Evolutionary conservation across 2,113 vertebrate species (phyloP).

Genomic region (Poicephalus gulielmi): DNA sequence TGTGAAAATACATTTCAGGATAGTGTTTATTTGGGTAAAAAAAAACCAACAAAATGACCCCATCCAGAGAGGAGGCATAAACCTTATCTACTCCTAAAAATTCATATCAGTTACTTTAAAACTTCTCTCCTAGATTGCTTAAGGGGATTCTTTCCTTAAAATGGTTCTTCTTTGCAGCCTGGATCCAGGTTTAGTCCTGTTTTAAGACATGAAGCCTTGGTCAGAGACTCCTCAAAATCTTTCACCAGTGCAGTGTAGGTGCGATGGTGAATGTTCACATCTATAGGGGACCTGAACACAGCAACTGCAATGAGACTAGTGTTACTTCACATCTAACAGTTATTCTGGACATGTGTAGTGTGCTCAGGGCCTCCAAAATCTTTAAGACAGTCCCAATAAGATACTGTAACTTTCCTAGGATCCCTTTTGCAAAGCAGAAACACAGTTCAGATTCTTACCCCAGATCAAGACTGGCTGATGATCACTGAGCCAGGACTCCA

Average conservation of each 20-base stretch:
- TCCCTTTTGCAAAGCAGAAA: not conserved
- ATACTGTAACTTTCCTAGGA: not conserved
- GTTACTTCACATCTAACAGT: rapidly evolving
- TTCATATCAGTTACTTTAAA: not conserved
- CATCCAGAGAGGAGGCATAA: not conserved
- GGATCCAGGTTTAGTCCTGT: not conserved
- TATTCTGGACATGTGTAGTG: rapidly evolving
- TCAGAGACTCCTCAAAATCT: not conserved
- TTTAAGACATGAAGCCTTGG: not conserved
- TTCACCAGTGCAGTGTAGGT: not conserved
- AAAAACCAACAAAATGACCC: rapidly evolving
- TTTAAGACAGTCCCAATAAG: not conserved
- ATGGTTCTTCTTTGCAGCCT: not conserved
- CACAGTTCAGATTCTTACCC: not conserved
- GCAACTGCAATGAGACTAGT: not conserved
- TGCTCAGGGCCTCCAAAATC: not conserved
- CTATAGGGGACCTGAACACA: not conserved
- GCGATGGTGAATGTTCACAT: rapidly evolving
- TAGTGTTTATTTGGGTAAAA: not conserved
- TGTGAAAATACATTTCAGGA: not conserved
- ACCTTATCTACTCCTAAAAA: not conserved
- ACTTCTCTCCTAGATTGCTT: not conserved
- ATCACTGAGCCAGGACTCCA: not conserved
- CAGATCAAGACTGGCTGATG: not conserved
- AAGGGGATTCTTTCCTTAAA: not conserved